These are phyloP conservation scores for Spodoptera picta DNA, from an alignment of 2,888 invertebrate species.

Conservation along the genomic window DNA sequence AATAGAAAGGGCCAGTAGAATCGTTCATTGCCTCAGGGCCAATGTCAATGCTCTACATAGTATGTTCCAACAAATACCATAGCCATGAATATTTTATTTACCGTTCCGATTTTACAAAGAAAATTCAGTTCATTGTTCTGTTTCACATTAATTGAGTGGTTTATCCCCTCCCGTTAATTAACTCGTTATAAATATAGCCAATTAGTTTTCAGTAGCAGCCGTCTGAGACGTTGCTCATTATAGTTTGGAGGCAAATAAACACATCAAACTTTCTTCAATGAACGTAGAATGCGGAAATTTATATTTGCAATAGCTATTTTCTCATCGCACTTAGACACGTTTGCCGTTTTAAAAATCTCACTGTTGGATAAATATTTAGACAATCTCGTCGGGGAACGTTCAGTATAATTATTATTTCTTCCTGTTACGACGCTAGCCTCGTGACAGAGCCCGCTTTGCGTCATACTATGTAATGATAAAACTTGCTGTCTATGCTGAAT, in stretches of 20 bases:
- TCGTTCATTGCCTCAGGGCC: constrained; percentile 8
- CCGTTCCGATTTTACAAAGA: constrained; percentile 6
- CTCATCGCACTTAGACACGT: constrained; percentile 5
- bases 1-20: constrained; percentile 2
- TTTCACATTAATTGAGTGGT: not conserved
- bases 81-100: constrained; percentile 9
- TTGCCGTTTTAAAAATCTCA: constrained; percentile 17
- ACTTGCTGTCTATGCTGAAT: constrained; percentile 27
- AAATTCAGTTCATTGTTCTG: not conserved
- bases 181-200: constrained; percentile 2
- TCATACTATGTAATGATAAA: constrained; percentile 41
- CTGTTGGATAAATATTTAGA: constrained; percentile 41
- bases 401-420: constrained; percentile 37
- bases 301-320: constrained; percentile 18
- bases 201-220: constrained; percentile 3
- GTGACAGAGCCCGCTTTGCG: constrained; percentile 50
- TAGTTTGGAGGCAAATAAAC: constrained; percentile 4
- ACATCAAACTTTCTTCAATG: constrained; percentile 17
- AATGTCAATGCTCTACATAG: constrained; percentile 24
- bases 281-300: constrained; percentile 15
- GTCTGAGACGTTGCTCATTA: not conserved
- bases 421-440: constrained; percentile 42
- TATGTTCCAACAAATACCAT: constrained; percentile 19
- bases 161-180: constrained; percentile 7
- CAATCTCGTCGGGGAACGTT: constrained; percentile 36